phyloP scores from a whole-genome alignment of 37 sponge, comb jelly and placozoan species.

The Tethya wilhelma region DNA sequence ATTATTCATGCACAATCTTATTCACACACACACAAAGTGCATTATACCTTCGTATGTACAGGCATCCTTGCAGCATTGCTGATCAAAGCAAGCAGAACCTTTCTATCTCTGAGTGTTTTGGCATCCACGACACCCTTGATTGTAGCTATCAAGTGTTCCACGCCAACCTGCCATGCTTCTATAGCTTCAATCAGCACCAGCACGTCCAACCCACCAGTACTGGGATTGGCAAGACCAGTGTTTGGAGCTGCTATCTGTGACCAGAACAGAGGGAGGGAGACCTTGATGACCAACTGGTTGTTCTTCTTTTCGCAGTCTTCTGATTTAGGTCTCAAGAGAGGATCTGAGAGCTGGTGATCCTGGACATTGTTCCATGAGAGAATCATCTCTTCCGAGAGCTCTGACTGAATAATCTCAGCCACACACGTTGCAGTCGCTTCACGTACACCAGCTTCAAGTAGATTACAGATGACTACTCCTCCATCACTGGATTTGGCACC shows the following conservation, averaged over 20 bases:
- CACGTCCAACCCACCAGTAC: slow-evolving; percentile 43
- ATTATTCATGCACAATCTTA: not conserved
- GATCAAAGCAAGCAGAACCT: slow-evolving; percentile 23
- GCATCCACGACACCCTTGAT: not conserved
- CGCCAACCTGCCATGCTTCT: slow-evolving; percentile 15
- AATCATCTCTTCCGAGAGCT: slow-evolving; percentile 10
- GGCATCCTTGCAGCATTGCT: slow-evolving; percentile 23
- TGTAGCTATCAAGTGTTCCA: not conserved
- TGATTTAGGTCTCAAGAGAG: not conserved
- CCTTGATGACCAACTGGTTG: slow-evolving; percentile 6
- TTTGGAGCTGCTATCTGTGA: slow-evolving; percentile 32
- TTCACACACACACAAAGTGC: too few species aligned
- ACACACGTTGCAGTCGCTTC: not conserved
- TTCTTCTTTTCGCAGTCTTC: not conserved
- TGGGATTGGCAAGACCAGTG: slow-evolving; percentile 6
- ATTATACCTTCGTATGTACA: slow-evolving; percentile 1
- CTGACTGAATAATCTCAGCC: slow-evolving; percentile 22
- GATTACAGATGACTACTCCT: slow-evolving; percentile 6
- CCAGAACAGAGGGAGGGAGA: slow-evolving; percentile 39
- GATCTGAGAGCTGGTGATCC: not conserved
- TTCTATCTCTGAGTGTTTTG: slow-evolving; percentile 12
- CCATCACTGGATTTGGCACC: not conserved
- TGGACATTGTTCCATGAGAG: slow-evolving; percentile 35
- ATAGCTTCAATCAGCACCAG: slow-evolving; percentile 14
- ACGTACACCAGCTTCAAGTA: slow-evolving; percentile 26